Conservation (phyloP, 2,113 vertebrate genomes). For the Pristiophorus japonicus region DNA sequence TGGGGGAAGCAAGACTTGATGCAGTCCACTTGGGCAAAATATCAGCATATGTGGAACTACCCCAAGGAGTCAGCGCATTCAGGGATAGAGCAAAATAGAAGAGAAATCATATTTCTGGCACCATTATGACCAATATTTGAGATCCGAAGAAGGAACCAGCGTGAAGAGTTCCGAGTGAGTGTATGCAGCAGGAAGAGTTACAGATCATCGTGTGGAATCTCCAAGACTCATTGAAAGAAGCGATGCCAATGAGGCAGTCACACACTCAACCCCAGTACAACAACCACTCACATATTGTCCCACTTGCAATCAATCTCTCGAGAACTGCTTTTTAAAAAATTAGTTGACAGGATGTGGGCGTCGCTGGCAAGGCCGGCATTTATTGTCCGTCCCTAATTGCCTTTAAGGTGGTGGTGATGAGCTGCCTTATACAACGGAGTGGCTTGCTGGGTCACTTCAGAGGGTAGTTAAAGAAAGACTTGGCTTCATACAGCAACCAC, state of each 20-base stretch:
- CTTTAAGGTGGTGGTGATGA: too few species aligned
- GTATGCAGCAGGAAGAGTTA: not conserved
- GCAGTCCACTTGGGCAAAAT: not conserved
- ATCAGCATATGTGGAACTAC: not conserved
- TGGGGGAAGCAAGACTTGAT: too few species aligned
- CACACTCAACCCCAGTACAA: not conserved
- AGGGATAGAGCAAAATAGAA: not conserved
- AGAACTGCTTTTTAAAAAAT: too few species aligned
- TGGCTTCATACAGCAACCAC: too few species aligned
- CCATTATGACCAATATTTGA: not conserved
- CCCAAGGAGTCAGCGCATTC: not conserved
- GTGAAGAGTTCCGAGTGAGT: not conserved
- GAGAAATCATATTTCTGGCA: not conserved
- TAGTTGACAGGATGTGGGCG: too few species aligned
- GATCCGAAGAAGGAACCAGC: not conserved
- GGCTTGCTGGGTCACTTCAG: too few species aligned
- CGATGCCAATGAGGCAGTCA: not conserved
- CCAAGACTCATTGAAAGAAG: not conserved
- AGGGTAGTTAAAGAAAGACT: too few species aligned
- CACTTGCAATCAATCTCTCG: not conserved
- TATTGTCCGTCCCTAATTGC: too few species aligned
- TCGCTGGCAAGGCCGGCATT: too few species aligned
- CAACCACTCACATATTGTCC: not conserved
- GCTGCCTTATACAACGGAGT: too few species aligned
- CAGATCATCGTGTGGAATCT: not conserved